Evolutionary conservation across 2,797 vertebrate genomes (phyloP).

Genomic region (Tragelaphus eurycerus): DNA sequence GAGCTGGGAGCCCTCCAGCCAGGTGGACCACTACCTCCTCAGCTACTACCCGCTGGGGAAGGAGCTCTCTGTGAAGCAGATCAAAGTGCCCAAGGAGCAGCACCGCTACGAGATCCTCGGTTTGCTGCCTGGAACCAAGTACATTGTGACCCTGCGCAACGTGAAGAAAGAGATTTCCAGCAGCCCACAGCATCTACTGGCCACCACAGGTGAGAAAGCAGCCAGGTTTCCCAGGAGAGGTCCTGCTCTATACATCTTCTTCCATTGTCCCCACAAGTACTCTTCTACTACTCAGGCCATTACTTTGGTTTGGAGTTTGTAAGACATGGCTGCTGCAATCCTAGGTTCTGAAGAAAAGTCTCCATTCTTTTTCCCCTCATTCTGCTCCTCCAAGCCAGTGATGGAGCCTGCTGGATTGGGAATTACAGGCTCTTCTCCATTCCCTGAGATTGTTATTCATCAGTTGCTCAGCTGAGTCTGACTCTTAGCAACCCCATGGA

Average conservation of each 20-base stretch:
- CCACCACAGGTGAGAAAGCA: conserved; percentile 86
- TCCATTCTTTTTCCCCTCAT: background rate
- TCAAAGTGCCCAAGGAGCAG: conserved; percentile 85
- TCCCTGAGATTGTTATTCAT: background rate
- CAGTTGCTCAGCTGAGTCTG: background rate
- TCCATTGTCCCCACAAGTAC: background rate
- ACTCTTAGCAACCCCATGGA: background rate
- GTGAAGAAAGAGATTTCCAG: conserved; percentile 86
- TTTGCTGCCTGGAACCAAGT: conserved; percentile 86
- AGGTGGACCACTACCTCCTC: conserved; percentile 89
- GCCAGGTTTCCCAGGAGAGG: background rate
- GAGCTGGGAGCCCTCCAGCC: conserved; percentile 86
- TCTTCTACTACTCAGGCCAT: background rate
- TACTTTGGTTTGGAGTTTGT: background rate
- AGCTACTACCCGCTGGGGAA: conserved; percentile 86
- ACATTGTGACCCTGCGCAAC: conserved; percentile 85
- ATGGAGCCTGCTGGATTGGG: background rate
- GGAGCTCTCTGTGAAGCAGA: conserved; percentile 77
- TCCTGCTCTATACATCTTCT: background rate
- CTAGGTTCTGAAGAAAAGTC: background rate
- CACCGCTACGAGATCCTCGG: conserved; percentile 86
- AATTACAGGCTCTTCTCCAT: background rate
- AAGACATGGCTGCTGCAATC: background rate
- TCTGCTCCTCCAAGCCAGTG: background rate
- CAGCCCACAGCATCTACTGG: conserved; percentile 84